Base-by-base conservation (phyloP, 1,140 invertebrate genomes). In the Temnothorax longispinosus region DNA sequence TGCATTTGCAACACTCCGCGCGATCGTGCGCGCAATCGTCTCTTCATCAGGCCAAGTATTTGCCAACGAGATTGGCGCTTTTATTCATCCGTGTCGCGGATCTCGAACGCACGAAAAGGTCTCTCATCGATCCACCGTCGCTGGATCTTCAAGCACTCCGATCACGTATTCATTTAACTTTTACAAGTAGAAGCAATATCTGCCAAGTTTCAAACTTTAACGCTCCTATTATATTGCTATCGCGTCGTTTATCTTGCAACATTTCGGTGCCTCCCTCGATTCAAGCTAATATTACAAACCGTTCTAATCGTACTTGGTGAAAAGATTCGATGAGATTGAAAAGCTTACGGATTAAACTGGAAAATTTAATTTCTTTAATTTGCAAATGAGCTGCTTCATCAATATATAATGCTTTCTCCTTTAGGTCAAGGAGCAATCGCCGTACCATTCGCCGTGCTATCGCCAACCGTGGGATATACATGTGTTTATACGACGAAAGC, bases 1-100 rank as follows among this genome's bases (percentile, higher is more conserved):
- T 60, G 18, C 67, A 82, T 41, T 82, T 74, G 67, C 52, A 74
- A 58, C 18, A 58, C 13, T 41, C 65, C 56, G 38, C n/a, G 41
- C 80, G 58, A 50, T n/a, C 41, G 69, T 15, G 27, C 38, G 38
- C 38, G 38, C 38, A 5, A 81, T 32, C 8, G n/a, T 54, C 8
- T 71, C 35, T 13, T 27, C n/a, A 3, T 71, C 47, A 54, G 8
- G 35, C 35, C 27, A n/a, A 47, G 27, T 44, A 47, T 18, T 78
- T 47, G 32, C 62, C 32, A 15, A 38, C 35, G 44, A 21, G 27
- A 47, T 38, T 35, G 11, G 8, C n/a, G 2, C 10, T n/a, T 41
- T 10, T 32, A n/a, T n/a, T 64, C 58, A 21, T 11, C 1, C 5
- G 18, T 4, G 6, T 62, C 27, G 27, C 10, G 11, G 11, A 35